Evolutionary conservation across 2,113 vertebrate genomes (phyloP).

Genomic region (Catharus bicknelli): DNA sequence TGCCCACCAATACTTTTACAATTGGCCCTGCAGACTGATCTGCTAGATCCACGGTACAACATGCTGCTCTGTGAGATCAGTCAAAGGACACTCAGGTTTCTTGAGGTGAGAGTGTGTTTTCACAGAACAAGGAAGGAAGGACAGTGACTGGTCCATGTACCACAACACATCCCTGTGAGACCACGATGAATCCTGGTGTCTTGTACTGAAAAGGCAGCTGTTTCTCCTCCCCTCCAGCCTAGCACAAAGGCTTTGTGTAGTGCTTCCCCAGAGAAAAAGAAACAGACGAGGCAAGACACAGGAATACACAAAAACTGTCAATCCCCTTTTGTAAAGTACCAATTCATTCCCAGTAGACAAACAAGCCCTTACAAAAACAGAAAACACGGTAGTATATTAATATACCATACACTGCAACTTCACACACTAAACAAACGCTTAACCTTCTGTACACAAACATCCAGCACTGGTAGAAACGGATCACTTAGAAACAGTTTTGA

Average conservation of each 20-base stretch:
- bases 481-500: fast-evolving
- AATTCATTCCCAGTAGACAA: slow-evolving; percentile 3
- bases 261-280: slow-evolving; percentile 1
- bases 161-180: not conserved
- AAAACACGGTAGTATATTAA: slow-evolving; percentile 18
- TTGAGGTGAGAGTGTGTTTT: not conserved
- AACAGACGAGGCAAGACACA: not conserved
- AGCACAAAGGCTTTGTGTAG: slow-evolving; percentile 58
- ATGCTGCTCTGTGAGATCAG: not conserved
- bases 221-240: slow-evolving; percentile 42
- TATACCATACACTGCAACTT: not conserved
- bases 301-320: not conserved
- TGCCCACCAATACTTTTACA: not conserved
- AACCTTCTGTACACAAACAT: not conserved
- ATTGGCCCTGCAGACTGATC: not conserved
- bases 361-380: not conserved
- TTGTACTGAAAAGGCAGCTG: slow-evolving; percentile 18
- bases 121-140: not conserved
- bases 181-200: not conserved
- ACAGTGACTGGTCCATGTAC: not conserved
- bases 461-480: not conserved
- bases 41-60: not conserved
- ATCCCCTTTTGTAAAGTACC: not conserved
- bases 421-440: not conserved
- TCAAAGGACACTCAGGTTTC: not conserved